A percentile compares a stretch with the other conserved stretches of the same genome.
These are phyloP conservation scores for Drosophila longiperda DNA, from an alignment of 2,888 invertebrate genomes.

Conservation along the genomic window DNA sequence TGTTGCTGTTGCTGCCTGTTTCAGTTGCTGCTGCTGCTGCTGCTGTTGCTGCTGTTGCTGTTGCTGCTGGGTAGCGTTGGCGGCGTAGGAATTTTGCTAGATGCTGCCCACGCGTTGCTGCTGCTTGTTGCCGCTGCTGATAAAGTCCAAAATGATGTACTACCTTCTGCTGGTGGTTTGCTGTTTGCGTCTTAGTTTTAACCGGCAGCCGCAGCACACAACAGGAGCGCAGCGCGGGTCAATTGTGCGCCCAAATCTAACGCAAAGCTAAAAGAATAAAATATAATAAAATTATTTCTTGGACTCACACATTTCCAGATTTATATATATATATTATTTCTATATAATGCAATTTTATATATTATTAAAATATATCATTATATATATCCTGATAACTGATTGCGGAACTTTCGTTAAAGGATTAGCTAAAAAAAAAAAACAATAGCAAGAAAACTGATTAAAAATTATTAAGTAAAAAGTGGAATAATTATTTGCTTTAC, in stretches of 20 bases:
- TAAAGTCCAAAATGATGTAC: slow-evolving; percentile 81
- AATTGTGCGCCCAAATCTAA: slow-evolving; percentile 17
- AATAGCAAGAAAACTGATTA: background rate
- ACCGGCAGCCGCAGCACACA: slow-evolving; percentile 18
- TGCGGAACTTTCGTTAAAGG: no score
- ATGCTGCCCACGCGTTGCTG: slow-evolving; percentile 62
- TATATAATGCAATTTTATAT: no score
- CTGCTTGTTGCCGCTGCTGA: slow-evolving; percentile 59
- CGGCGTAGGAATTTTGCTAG: slow-evolving; percentile 65
- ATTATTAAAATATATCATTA: no score
- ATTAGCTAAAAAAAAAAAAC: background rate
- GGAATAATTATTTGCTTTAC: background rate
- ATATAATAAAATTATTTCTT: no score
- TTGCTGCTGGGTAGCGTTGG: slow-evolving; percentile 53
- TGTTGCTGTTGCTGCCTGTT: slow-evolving; percentile 19
- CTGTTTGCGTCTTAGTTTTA: slow-evolving; percentile 41
- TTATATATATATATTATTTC: no score
- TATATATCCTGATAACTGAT: no score
- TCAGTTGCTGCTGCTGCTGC: slow-evolving; percentile 32
- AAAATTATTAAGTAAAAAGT: no score
- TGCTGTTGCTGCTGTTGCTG: slow-evolving; percentile 26
- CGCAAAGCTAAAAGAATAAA: background rate
- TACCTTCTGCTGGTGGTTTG: slow-evolving; percentile 63
- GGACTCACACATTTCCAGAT: no score
- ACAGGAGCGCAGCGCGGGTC: slow-evolving; percentile 55